Base-by-base conservation (phyloP, 2,797 vertebrate species). In the Catamblyrhynchus diadema region DNA sequence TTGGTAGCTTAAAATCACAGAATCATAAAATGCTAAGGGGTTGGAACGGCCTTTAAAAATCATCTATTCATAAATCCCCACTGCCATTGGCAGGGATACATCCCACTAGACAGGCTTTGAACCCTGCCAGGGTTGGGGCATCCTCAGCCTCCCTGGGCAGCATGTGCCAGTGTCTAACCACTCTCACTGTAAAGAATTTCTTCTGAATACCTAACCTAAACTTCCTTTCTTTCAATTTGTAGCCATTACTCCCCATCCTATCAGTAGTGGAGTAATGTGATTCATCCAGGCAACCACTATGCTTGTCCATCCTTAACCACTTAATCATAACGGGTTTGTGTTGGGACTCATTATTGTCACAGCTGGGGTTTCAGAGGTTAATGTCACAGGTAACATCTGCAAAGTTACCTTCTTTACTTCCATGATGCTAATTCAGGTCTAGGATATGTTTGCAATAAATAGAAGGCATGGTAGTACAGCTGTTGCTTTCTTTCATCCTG, bases 11-110 rank as follows among this genome's bases (percentile, higher is more conserved):
- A 25, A 70, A 53, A 17, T 44, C 23, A 2, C 10, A 9, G 30
- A 60, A 27, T 61, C 27, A 2, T 22, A 6, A 10, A 39, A 39
- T 64, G 18, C 15, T 45, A 11, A 32, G 57, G 50, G 5, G 4
- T 27, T 33, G n/a, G 24, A 27, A 17, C 3, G 12, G 17, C 11
- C 21, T 50, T 16, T 2, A 33, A 22, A 30, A 14, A 9, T 30
- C 14, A 9, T 22, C 2, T 12, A 11, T 17, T 64, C 3, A 3
- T 20, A 16, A 3, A 5, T 17, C 6, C 2, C 8, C 4, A 0
- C 8, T 67, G 23, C 16, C 16, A 3, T 18, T 16, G 17, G 20
- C n/a, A 56, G 42, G 16, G 18, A 21, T 20, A 6, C 1, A 1
- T 30, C 9, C 10, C 8, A 0, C 25, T 14, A 8, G 44, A 12